Evolutionary conservation across 2,113 vertebrate species (phyloP), one percentile per base, ranked within the genome.

Genomic region (Hippolais icterina): DNA sequence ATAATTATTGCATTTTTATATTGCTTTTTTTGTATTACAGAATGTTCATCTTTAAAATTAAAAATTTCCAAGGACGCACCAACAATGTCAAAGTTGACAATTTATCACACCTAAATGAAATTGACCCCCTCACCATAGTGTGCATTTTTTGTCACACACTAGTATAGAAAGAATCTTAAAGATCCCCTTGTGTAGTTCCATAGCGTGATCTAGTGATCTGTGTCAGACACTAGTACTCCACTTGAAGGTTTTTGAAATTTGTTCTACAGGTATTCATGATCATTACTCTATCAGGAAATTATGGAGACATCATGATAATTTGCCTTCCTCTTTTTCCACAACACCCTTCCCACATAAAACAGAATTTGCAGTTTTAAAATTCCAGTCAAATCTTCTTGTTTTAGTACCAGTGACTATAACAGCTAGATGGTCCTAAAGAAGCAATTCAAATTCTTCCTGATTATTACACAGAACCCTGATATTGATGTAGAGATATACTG

Each of bases 61-160:
- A 86, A 84, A 70, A 3, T 18, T 78, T 87, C 27, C 66, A 69
- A 72, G 57, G 53, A 61, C 11, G 28, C 3, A 28, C 6, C 10
- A 57, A 27, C 31, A 85, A 35, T 64, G 17, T n/a, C 28, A 33
- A 85, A 91, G 8, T 27, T 47, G 37, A 29, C 12, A 87, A 20
- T 85, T 84, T 72, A 28, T 83, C 41, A 75, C 28, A 44, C 25
- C 12, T 46, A 52, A 52, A 6, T 83, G 24, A 93, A 85, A 68
- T 1, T 60, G 27, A 44, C 0, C 0, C 6, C 19, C 6, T 13
- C 41, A 52, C 10, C 17, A 22, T 6, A 47, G 20, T 11, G 20
- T 3, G 3, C 5, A 10, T 60, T 84, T 91, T 82, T 82, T 39
- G 25, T 74, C 33, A 47, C 7, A 39, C 2, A 11, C 3, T 84